Percentiles rank a stretch among this genome's conserved stretches.
These are phyloP conservation scores for Anolis apletophallus DNA, from an alignment of 2,797 vertebrate genomes.

Conservation along the genomic window DNA sequence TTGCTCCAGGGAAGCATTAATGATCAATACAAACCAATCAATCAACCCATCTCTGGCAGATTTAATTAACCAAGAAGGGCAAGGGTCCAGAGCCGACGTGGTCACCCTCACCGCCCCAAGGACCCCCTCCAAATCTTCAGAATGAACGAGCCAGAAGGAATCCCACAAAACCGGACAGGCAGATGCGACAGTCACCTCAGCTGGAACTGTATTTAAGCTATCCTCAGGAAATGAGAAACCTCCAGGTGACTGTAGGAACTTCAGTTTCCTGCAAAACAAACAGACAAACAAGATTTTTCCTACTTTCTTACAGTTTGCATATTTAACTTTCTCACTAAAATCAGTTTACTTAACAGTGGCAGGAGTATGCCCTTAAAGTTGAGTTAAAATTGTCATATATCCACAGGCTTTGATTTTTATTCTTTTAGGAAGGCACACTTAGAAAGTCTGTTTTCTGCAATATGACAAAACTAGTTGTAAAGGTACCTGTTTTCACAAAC, in stretches of 20 bases:
- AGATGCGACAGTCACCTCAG: too few species aligned
- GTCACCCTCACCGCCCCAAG: too few species aligned
- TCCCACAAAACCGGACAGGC: too few species aligned
- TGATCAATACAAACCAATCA: too few species aligned
- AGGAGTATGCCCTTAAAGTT: neutral
- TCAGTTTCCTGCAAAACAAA: neutral
- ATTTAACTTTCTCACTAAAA: neutral
- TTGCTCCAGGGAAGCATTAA: too few species aligned
- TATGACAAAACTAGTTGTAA: conserved; percentile 1
- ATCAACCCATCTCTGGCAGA: too few species aligned
- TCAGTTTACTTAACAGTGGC: neutral
- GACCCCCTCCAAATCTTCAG: too few species aligned
- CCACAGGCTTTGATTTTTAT: conserved; percentile 59
- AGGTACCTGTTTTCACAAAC: conserved; percentile 5
- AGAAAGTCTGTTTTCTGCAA: neutral
- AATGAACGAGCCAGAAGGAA: too few species aligned
- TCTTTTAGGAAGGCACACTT: neutral
- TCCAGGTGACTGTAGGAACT: neutral
- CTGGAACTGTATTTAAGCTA: too few species aligned
- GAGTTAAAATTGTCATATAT: conserved; percentile 47
- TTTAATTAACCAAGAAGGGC: too few species aligned
- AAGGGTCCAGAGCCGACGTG: too few species aligned
- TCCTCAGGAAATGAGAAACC: neutral
- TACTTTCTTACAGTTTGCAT: neutral
- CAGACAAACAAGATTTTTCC: neutral